These are phyloP conservation scores for Cephalopachus bancanus DNA, from an alignment of 2,797 vertebrate genomes.

Conservation along the genomic window DNA sequence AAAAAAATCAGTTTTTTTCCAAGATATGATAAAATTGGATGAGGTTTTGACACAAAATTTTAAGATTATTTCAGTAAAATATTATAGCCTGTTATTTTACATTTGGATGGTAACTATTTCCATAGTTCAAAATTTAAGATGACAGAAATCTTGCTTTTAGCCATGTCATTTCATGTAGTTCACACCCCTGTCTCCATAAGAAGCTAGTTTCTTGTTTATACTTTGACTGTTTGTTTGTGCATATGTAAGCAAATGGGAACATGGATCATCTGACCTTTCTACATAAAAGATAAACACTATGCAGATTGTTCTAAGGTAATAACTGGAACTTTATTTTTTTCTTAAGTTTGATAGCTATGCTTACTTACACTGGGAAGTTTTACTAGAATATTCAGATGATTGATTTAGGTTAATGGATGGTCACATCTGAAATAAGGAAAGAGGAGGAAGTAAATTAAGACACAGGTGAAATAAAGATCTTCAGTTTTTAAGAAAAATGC, in stretches of 20 bases:
- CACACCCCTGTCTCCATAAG: not conserved
- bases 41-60: not conserved
- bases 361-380: slow-evolving; percentile 7
- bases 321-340: not conserved
- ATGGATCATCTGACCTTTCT: slow-evolving; percentile 33
- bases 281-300: slow-evolving; percentile 36
- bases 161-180: slow-evolving; percentile 25
- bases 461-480: slow-evolving; percentile 18
- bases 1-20: not conserved
- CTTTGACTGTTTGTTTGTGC: not conserved
- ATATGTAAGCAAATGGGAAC: slow-evolving; percentile 48
- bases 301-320: not conserved
- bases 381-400: not conserved
- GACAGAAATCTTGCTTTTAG: slow-evolving; percentile 15
- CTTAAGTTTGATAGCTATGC: slow-evolving; percentile 28
- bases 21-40: not conserved
- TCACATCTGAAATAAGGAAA: slow-evolving; percentile 44
- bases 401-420: not conserved
- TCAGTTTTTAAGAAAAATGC: not conserved
- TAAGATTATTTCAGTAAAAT: slow-evolving; percentile 62
- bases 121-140: slow-evolving; percentile 32
- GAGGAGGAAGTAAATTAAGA: slow-evolving; percentile 1
- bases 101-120: slow-evolving; percentile 55
- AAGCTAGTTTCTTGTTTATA: slow-evolving; percentile 36
- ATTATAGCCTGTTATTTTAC: slow-evolving; percentile 45